Percentiles rank a stretch among this genome's conserved stretches.
These are phyloP conservation scores for Clepsis dumicolana DNA, from an alignment of 2,888 invertebrate genomes.

Conservation along the genomic window DNA sequence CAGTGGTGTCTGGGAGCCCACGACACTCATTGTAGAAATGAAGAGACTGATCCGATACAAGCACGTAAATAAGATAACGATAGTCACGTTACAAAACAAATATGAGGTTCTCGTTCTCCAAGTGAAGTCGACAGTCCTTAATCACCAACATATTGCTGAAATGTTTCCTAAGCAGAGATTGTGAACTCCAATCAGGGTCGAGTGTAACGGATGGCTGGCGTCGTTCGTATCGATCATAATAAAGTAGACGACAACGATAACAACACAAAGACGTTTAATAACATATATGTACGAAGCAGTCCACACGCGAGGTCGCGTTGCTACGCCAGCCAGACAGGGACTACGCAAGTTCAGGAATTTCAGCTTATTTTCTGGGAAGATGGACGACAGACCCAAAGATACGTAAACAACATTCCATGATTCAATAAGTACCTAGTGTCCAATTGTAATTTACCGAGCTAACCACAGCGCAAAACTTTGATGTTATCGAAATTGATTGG, in stretches of 20 bases:
- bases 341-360: neutral
- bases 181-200: slow-evolving; percentile 21
- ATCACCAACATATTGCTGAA: slow-evolving; percentile 5
- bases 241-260: slow-evolving; percentile 27
- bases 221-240: slow-evolving; percentile 32
- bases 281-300: slow-evolving; percentile 10
- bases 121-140: slow-evolving; percentile 6
- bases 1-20: neutral
- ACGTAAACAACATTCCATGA: neutral
- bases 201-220: slow-evolving; percentile 20
- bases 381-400: neutral
- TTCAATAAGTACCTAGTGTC: neutral
- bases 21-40: slow-evolving; percentile 12
- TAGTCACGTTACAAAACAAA: slow-evolving; percentile 30
- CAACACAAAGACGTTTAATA: slow-evolving; percentile 37
- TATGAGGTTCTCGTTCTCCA: slow-evolving; percentile 25
- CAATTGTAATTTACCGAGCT: neutral
- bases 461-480: neutral
- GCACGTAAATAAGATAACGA: slow-evolving; percentile 11
- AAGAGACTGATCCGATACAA: slow-evolving; percentile 7
- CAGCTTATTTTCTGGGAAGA: neutral
- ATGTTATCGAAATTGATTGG: neutral
- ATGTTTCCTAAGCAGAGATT: slow-evolving; percentile 26
- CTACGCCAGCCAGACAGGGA: neutral
- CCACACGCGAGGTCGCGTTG: neutral